Conservation (phyloP, 2,888 invertebrate species). For the Nomada goodeniana region DNA sequence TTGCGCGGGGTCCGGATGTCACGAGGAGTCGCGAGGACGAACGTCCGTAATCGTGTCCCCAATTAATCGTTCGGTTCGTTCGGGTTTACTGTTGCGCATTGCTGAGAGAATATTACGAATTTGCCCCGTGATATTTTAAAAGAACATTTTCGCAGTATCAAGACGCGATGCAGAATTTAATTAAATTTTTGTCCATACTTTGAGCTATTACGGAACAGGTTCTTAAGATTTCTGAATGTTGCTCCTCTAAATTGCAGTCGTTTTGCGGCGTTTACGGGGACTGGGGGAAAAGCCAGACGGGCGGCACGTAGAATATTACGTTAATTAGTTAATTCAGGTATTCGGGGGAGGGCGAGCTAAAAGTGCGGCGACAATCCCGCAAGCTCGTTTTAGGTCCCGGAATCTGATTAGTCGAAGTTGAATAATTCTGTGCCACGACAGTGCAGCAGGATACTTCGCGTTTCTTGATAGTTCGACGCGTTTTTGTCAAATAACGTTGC, state of each 20-base stretch:
- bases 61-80: too few relatives aligned
- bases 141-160: too few relatives aligned
- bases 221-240: not conserved
- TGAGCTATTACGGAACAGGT: not conserved
- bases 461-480: not conserved
- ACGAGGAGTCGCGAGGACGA: not conserved
- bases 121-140: too few relatives aligned
- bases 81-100: not conserved
- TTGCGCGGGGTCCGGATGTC: not conserved
- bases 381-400: not conserved
- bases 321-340: constrained; percentile 31
- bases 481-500: too few relatives aligned
- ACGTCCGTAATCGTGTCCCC: not conserved
- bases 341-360: constrained; percentile 10
- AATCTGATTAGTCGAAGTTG: constrained; percentile 3
- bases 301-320: constrained; percentile 16
- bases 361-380: not conserved
- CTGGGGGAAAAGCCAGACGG: constrained; percentile 2
- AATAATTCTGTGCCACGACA: constrained; percentile 1
- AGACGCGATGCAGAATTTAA: too few relatives aligned
- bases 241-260: constrained; percentile 2
- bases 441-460: not conserved
- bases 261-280: not conserved
- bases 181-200: too few relatives aligned
- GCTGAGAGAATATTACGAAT: too few relatives aligned